Conservation (phyloP, 2,797 vertebrate species). For the Phalloptychus januarius region DNA sequence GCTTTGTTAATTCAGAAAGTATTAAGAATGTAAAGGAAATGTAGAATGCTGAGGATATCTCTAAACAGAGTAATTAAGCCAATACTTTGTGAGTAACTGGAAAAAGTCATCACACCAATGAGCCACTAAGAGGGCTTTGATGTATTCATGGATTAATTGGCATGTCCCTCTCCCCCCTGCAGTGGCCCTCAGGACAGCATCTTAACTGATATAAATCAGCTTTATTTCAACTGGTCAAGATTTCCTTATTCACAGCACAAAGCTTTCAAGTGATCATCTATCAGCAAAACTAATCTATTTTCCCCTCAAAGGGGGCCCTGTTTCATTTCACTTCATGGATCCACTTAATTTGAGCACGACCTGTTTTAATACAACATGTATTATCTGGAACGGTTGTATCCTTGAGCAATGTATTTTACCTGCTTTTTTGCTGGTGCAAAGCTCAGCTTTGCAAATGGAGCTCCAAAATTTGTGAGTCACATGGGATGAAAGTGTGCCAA, state of each 20-base stretch:
- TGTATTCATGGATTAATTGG: conserved; percentile 73
- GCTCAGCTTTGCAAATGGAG: conserved; percentile 66
- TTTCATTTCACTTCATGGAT: conserved; percentile 74
- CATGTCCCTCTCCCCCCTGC: conserved; percentile 47
- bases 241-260: conserved; percentile 78
- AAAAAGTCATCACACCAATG: conserved; percentile 55
- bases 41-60: conserved; percentile 51
- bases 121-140: conserved; percentile 69
- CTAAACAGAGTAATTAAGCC: conserved; percentile 52
- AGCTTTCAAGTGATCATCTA: conserved; percentile 79
- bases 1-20: conserved; percentile 19
- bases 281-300: conserved; percentile 80
- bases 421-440: conserved; percentile 64
- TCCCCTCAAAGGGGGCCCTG: conserved; percentile 64
- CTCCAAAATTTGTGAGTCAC: conserved; percentile 70
- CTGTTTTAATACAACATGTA: conserved; percentile 76
- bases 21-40: conserved; percentile 27
- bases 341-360: conserved; percentile 76
- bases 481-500: conserved; percentile 74
- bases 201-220: conserved; percentile 79
- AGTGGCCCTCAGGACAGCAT: conserved; percentile 65
- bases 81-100: conserved; percentile 65
- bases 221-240: conserved; percentile 78
- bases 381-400: conserved; percentile 77
- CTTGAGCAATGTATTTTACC: conserved; percentile 76